A percentile compares a stretch with the other conserved stretches of the same genome.
These are phyloP conservation scores for Hylaeus volcanicus DNA, from an alignment of 1,140 invertebrate species.

Conservation along the genomic window DNA sequence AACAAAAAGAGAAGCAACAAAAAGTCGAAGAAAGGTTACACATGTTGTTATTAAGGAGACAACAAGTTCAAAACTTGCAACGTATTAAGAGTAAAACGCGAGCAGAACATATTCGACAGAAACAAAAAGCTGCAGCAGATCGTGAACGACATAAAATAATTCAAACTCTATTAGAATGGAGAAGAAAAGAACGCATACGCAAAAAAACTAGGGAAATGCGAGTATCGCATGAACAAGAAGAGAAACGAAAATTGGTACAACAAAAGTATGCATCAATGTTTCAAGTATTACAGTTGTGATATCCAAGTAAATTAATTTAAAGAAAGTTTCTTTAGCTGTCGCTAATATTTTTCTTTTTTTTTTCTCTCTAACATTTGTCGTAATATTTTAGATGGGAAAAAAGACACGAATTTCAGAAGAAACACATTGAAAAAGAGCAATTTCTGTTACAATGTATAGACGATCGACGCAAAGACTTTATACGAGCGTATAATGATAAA, in stretches of 20 bases:
- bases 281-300: neutral
- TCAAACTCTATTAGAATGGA: constrained; percentile 43
- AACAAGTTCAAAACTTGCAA: constrained; percentile 28
- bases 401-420: constrained; percentile 60
- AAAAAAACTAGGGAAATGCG: constrained; percentile 39
- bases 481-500: constrained; percentile 67
- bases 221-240: constrained; percentile 41
- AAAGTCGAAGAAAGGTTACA: constrained; percentile 31
- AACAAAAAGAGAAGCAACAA: constrained; percentile 28
- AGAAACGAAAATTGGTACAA: constrained; percentile 51
- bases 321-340: too few relatives aligned
- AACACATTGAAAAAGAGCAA: constrained; percentile 63
- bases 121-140: constrained; percentile 34
- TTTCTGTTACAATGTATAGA: constrained; percentile 49
- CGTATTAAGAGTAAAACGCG: constrained; percentile 19
- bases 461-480: constrained; percentile 58
- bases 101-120: constrained; percentile 41
- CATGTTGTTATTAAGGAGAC: constrained; percentile 6
- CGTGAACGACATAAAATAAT: constrained; percentile 45
- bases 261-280: constrained; percentile 48
- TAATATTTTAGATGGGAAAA: constrained; percentile 65
- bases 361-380: neutral
- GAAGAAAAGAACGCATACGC: constrained; percentile 46
- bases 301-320: neutral
- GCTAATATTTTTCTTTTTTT: too few relatives aligned